Evolutionary conservation across 2,888 invertebrate genomes (phyloP), one percentile per base, ranked within the genome.

Genomic region (Biston betularia): DNA sequence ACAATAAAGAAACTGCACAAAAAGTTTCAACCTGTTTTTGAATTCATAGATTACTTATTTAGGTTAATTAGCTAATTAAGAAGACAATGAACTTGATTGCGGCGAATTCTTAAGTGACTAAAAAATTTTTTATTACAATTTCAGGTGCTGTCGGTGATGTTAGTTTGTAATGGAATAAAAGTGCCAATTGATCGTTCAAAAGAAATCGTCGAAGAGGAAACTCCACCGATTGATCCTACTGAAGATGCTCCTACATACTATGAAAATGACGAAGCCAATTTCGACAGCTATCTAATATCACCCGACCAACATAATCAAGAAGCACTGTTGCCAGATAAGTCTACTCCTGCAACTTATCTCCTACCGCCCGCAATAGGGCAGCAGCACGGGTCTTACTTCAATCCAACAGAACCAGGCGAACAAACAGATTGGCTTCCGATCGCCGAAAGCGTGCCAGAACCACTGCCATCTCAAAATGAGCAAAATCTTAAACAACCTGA

Each of bases 361-460:
- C 65, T 90, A 54, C 93, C 93, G 46, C 93, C 93, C 0, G 69
- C 80, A 48, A 76, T 80, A 64, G 83, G 81, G 35, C 81, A 79
- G 64, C 84, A 85, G 67, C 68, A 77, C 3, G 84, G 86, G 48
- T 85, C 79, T 50, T 88, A 85, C 55, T 86, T 85, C 34, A 75
- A 80, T 11, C 84, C 88, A 1, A 80, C 84, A 33, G 85, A 86
- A 67, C 38, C 38, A 38, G 38, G 38, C 38, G 38, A 38, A 45
- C 91, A 92, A 73, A 84, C 85, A 4, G 93, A 92, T 50, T 93
- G 93, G 93, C 86, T 89, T 72, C 93, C 93, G 2, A 89, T 93
- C 58, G 75, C 82, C 1, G 82, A 88, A 72, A 50, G 57, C 14
- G 62, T 49, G 34, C 70, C 69, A 55, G 35, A 69, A 24, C 70